Conservation (phyloP, 1,140 invertebrate genomes). For the Lordiphosa stackelbergi region DNA sequence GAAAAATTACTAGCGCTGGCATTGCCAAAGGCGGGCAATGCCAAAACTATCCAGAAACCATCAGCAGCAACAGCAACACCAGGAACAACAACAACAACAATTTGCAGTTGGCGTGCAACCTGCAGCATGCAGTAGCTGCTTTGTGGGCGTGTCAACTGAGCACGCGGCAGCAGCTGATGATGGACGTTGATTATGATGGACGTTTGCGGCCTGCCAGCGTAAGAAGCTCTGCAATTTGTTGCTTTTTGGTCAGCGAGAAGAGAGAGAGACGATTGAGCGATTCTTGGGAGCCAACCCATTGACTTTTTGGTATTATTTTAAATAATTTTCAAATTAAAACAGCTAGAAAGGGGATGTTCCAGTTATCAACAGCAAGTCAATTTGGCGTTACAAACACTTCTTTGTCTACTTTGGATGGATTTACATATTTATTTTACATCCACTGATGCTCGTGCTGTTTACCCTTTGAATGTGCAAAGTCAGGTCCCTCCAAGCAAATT, state of each 20-base stretch:
- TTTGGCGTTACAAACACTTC: no score
- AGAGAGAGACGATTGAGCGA: constrained; percentile 60
- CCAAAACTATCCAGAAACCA: constrained; percentile 28
- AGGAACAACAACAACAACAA: constrained; percentile 28
- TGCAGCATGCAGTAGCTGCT: constrained; percentile 39
- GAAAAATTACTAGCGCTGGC: constrained; percentile 70
- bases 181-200: constrained; percentile 75
- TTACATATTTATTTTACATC: no score
- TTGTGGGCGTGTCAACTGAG: constrained; percentile 54
- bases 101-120: constrained; percentile 48
- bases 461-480: no score
- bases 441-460: no score
- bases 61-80: constrained; percentile 13
- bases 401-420: no score
- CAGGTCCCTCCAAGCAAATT: no score
- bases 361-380: constrained; percentile 1
- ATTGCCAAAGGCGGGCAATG: constrained; percentile 53
- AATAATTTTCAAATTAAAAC: constrained; percentile 69
- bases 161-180: constrained; percentile 69
- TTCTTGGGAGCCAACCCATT: constrained; percentile 57
- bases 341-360: constrained; percentile 21
- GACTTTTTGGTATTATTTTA: constrained; percentile 71
- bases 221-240: constrained; percentile 31
- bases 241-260: constrained; percentile 18
- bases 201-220: constrained; percentile 49